Percentiles rank a stretch among this genome's conserved stretches.
These are phyloP conservation scores for Halichondria panicea DNA, from an alignment of 37 sponge, comb jelly and placozoan genomes.

Conservation along the genomic window DNA sequence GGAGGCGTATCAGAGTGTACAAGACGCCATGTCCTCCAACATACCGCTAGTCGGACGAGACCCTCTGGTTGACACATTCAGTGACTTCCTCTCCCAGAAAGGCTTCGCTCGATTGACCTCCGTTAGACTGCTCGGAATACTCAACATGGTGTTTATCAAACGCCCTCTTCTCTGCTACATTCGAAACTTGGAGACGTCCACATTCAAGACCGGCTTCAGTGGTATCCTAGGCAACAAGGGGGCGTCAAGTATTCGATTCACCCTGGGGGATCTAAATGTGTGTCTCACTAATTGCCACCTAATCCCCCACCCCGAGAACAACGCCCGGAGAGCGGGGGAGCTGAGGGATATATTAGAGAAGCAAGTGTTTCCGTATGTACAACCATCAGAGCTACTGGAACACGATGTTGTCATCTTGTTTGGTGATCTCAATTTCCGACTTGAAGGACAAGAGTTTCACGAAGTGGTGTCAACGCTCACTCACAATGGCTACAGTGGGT, in stretches of 20 bases:
- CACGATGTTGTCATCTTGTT: conserved; percentile 72
- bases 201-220: conserved; percentile 66
- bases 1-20: conserved; percentile 63
- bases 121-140: conserved; percentile 53
- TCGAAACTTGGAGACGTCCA: conserved; percentile 23
- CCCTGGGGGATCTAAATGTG: conserved; percentile 45
- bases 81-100: conserved; percentile 30
- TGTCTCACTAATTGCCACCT: conserved; percentile 85
- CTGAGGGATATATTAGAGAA: conserved; percentile 52
- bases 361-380: conserved; percentile 25
- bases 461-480: conserved; percentile 39
- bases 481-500: conserved; percentile 8
- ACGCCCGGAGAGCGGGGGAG: conserved; percentile 52
- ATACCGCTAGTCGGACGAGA: conserved; percentile 65
- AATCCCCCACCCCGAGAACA: conserved; percentile 59
- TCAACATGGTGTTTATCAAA: conserved; percentile 76
- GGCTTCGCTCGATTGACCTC: conserved; percentile 50
- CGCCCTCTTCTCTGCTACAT: conserved; percentile 77
- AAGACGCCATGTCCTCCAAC: conserved; percentile 45
- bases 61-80: conserved; percentile 45
- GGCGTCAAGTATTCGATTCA: conserved; percentile 60
- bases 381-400: conserved; percentile 7
- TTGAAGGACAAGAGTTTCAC: conserved; percentile 54
- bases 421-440: conserved; percentile 81
- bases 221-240: conserved; percentile 85